A percentile compares a stretch with the other conserved stretches of the same genome.
phyloP scores from a whole-genome alignment of 1,140 invertebrate genomes.

The Venturia canescens region DNA sequence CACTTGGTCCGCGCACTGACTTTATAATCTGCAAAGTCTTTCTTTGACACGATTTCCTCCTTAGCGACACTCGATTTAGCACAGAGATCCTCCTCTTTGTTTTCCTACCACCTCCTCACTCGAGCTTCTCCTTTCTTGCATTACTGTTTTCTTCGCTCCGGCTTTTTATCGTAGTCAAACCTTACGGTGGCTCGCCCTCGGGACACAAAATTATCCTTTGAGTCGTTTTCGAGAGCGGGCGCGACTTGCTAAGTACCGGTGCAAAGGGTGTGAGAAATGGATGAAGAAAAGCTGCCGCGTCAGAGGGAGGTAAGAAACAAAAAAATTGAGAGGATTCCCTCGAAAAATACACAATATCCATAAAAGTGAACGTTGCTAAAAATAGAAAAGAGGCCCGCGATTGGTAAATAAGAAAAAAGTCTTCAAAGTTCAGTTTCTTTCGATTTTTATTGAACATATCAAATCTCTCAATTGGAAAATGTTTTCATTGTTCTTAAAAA shows the following conservation, averaged over 20 bases:
- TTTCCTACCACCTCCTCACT: neutral
- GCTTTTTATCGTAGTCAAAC: neutral
- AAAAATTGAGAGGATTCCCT: neutral
- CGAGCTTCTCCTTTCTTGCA: neutral
- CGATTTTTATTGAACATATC: no score
- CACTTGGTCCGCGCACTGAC: conserved; percentile 1
- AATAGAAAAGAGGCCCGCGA: neutral
- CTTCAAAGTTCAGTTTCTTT: no score
- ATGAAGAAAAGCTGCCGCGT: neutral
- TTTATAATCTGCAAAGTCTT: conserved; percentile 26
- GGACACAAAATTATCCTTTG: conserved; percentile 25
- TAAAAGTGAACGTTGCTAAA: neutral
- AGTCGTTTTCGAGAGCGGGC: neutral
- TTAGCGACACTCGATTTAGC: conserved; percentile 15
- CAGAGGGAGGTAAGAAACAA: neutral
- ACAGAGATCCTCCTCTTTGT: conserved; percentile 1
- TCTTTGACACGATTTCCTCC: conserved; percentile 22
- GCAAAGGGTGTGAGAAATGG: neutral
- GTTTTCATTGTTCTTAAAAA: no score
- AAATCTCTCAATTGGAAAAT: no score
- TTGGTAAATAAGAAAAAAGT: neutral
- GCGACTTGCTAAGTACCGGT: neutral
- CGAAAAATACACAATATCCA: neutral
- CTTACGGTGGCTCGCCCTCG: neutral
- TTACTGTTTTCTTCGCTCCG: neutral